These are phyloP conservation scores for Cololabis saira DNA, from an alignment of 2,113 vertebrate genomes.

Conservation along the genomic window DNA sequence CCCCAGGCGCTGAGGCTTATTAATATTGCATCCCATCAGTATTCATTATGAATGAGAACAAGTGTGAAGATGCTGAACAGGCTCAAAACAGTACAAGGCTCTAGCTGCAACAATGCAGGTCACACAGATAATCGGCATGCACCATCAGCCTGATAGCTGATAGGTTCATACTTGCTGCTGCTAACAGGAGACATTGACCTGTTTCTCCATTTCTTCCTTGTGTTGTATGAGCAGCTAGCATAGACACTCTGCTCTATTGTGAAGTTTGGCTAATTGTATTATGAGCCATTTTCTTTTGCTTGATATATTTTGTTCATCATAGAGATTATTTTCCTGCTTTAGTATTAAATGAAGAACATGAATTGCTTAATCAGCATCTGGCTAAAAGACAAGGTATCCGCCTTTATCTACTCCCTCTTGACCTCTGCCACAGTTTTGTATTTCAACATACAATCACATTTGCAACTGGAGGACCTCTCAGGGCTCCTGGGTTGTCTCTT, in stretches of 20 bases:
- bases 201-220: too few relatives aligned
- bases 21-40: constrained; percentile 76
- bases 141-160: constrained; percentile 38
- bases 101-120: constrained; percentile 68
- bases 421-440: constrained; percentile 30
- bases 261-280: constrained; percentile 11
- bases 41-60: constrained; percentile 84
- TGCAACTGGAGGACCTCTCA: constrained; percentile 16
- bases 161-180: background rate
- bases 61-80: constrained; percentile 76
- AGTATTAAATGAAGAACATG: constrained; percentile 21
- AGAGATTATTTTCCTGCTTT: constrained; percentile 7
- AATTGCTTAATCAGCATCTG: constrained; percentile 17
- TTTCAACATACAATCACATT: constrained; percentile 29
- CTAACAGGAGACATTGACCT: too few relatives aligned
- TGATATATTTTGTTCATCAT: background rate
- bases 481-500: constrained; percentile 41
- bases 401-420: constrained; percentile 24
- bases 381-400: constrained; percentile 34
- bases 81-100: constrained; percentile 69
- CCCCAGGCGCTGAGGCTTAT: constrained; percentile 67
- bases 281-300: constrained; percentile 2
- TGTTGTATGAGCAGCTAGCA: too few relatives aligned
- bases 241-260: background rate
- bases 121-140: constrained; percentile 66